These are phyloP conservation scores for Plagodis pulveraria DNA, from an alignment of 2,888 invertebrate genomes.

Conservation along the genomic window DNA sequence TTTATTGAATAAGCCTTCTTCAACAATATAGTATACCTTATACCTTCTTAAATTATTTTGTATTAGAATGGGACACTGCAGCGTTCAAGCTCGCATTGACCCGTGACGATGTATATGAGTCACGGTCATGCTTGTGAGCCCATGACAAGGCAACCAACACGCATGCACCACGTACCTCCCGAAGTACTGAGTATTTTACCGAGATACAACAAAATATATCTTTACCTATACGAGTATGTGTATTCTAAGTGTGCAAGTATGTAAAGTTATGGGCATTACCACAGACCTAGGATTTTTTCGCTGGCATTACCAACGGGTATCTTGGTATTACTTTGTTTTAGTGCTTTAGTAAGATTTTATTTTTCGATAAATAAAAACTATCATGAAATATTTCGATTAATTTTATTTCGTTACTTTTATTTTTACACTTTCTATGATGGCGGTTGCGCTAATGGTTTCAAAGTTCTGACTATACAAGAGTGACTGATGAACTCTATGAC, in stretches of 20 bases:
- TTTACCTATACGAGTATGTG: neutral
- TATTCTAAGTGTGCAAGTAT: no score
- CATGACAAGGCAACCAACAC: slow-evolving; percentile 9
- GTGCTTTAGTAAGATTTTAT: no score
- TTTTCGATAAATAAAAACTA: no score
- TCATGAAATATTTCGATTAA: no score
- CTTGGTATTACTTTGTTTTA: no score
- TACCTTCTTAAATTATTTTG: no score
- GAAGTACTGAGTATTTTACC: slow-evolving; percentile 30
- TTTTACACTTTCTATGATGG: slow-evolving; percentile 23
- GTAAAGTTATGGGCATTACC: no score
- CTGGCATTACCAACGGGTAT: no score
- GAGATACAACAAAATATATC: neutral
- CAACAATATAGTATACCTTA: no score
- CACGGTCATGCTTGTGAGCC: slow-evolving; percentile 44
- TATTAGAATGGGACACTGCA: slow-evolving; percentile 17
- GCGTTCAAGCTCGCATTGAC: slow-evolving; percentile 51
- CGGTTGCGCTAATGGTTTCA: slow-evolving; percentile 14
- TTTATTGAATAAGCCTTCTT: no score
- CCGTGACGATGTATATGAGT: slow-evolving; percentile 63
- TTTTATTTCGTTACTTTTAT: slow-evolving; percentile 18
- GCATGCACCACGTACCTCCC: neutral
- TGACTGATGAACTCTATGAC: slow-evolving; percentile 19
- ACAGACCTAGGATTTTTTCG: no score
- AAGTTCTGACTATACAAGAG: slow-evolving; percentile 22